phyloP scores from a whole-genome alignment of 1,140 invertebrate species.

The Hylyphantes graminicola region DNA sequence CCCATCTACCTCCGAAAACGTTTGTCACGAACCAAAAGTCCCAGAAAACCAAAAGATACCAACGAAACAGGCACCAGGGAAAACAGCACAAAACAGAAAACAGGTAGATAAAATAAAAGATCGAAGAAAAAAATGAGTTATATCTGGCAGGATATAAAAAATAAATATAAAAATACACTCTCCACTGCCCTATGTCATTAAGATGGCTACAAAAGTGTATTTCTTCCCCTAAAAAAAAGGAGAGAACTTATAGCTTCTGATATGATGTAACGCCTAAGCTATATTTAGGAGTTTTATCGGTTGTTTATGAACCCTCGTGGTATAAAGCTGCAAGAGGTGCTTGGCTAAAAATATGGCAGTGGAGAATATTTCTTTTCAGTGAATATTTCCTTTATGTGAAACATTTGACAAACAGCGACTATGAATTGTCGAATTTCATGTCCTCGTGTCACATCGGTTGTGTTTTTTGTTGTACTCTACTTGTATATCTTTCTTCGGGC shows the following conservation, averaged over 20 bases:
- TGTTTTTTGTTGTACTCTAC: too few relatives aligned
- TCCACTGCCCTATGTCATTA: conserved; percentile 35
- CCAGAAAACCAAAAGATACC: neutral
- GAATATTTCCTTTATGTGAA: conserved; percentile 5
- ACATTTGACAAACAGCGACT: conserved; percentile 1
- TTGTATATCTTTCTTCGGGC: too few relatives aligned
- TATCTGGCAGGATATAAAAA: conserved; percentile 13
- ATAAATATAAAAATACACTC: conserved; percentile 10
- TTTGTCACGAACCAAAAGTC: neutral
- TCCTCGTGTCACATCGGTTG: neutral
- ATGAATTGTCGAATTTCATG: conserved; percentile 14
- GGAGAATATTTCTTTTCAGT: conserved; percentile 16
- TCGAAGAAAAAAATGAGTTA: conserved; percentile 43
- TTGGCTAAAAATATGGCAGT: conserved; percentile 22
- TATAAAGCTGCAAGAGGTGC: conserved; percentile 9
- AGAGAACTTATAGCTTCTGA: neutral
- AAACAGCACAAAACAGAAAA: conserved; percentile 3
- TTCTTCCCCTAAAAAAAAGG: neutral
- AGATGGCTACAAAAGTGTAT: conserved; percentile 35
- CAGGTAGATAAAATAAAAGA: neutral
- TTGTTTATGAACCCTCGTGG: conserved; percentile 14
- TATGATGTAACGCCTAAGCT: conserved; percentile 41
- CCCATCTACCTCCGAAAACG: too few relatives aligned
- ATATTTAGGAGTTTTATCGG: conserved; percentile 55
- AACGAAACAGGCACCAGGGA: neutral